Percentiles rank a stretch among this genome's conserved stretches.
Conservation (phyloP, 1,140 invertebrate genomes). For the Drosophila serrata region DNA sequence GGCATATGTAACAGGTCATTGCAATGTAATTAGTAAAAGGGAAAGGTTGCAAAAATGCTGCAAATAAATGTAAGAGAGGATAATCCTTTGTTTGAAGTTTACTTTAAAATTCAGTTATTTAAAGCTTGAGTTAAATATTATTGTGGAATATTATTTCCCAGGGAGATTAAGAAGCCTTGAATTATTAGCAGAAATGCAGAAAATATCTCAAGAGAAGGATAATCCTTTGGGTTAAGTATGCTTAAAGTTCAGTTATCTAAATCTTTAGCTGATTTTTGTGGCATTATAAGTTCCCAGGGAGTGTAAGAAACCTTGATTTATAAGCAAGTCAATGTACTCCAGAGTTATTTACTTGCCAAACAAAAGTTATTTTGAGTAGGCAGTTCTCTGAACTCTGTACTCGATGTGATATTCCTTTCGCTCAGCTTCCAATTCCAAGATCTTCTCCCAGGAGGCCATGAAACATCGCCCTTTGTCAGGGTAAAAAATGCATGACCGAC, state of each 20-base stretch:
- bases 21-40: slow-evolving; percentile 43
- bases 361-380: not conserved
- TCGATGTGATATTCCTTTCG: not conserved
- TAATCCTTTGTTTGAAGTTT: not conserved
- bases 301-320: not conserved
- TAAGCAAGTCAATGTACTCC: not conserved
- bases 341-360: slow-evolving; percentile 7
- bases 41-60: not conserved
- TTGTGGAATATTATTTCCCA: not conserved
- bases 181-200: no score
- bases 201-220: not conserved
- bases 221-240: not conserved
- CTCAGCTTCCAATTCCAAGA: slow-evolving; percentile 1
- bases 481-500: slow-evolving; percentile 44
- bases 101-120: not conserved
- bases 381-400: slow-evolving; percentile 22
- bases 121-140: not conserved
- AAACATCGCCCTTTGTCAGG: slow-evolving; percentile 52
- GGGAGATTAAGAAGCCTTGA: not conserved
- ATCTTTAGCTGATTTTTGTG: not conserved
- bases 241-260: not conserved
- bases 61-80: not conserved
- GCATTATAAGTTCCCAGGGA: not conserved
- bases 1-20: slow-evolving; percentile 36
- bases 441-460: slow-evolving; percentile 44